Conservation (phyloP, 2,113 vertebrate species). For the Cygnus buccinator region DNA sequence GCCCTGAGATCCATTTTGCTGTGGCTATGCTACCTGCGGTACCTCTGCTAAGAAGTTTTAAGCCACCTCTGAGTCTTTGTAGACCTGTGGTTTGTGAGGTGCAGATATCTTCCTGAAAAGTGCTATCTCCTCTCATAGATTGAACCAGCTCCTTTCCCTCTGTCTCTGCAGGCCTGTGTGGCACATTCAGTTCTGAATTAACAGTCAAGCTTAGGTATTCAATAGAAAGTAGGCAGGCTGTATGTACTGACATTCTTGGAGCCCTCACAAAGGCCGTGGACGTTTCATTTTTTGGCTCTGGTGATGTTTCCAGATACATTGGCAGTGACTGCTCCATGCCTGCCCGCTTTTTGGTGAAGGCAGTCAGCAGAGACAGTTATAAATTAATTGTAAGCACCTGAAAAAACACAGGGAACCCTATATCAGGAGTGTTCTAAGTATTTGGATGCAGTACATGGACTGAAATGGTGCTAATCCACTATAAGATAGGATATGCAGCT, state of each 20-base stretch:
- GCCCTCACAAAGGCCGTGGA: constrained; percentile 56
- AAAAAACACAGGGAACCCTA: constrained; percentile 19
- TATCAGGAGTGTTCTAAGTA: background rate
- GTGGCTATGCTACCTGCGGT: background rate
- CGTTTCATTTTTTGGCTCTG: constrained; percentile 65
- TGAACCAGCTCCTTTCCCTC: background rate
- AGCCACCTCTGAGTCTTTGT: background rate
- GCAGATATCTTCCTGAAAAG: background rate
- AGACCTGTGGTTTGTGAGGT: background rate
- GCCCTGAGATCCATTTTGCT: background rate
- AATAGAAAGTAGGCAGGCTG: constrained; percentile 64
- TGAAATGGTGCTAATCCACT: background rate
- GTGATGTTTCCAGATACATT: constrained; percentile 14
- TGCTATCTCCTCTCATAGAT: background rate
- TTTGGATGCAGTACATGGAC: background rate
- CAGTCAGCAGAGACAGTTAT: background rate
- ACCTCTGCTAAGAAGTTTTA: background rate
- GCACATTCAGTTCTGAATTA: constrained; percentile 57
- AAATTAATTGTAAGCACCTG: constrained; percentile 33
- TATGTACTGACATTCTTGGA: constrained; percentile 65
- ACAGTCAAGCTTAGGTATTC: constrained; percentile 59
- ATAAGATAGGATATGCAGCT: background rate
- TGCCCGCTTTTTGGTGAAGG: constrained; percentile 4
- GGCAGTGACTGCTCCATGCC: constrained; percentile 26
- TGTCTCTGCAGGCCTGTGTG: constrained; percentile 39